Conservation (phyloP, 2,888 invertebrate genomes). For the Clivina fossor region DNA sequence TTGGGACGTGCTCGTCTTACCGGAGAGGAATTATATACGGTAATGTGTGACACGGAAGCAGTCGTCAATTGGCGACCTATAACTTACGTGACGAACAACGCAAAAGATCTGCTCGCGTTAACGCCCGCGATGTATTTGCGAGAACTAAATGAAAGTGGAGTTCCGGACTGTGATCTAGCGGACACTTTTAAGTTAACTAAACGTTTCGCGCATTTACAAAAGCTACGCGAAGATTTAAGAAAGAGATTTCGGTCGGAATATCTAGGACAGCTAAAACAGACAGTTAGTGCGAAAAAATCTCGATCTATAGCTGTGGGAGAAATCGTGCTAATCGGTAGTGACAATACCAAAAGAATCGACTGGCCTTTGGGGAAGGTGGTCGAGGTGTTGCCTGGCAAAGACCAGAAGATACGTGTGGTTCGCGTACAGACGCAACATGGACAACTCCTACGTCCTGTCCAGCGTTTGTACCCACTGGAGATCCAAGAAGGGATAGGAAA, state of each 20-base stretch:
- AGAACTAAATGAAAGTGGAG: slow-evolving; percentile 35
- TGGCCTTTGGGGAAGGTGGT: slow-evolving; percentile 22
- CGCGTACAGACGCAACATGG: slow-evolving; percentile 16
- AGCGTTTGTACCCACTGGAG: slow-evolving; percentile 8
- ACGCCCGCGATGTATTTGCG: slow-evolving; percentile 44
- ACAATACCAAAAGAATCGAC: slow-evolving; percentile 20
- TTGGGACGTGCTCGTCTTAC: slow-evolving; percentile 44
- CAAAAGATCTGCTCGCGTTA: slow-evolving; percentile 36
- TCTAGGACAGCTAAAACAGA: slow-evolving; percentile 33
- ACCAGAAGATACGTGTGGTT: slow-evolving; percentile 50
- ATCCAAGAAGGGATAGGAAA: no score
- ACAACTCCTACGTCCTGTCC: neutral
- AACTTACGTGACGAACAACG: slow-evolving; percentile 42
- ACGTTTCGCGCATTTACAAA: slow-evolving; percentile 36
- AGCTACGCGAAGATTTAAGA: slow-evolving; percentile 38
- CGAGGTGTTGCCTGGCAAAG: slow-evolving; percentile 5
- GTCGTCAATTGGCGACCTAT: slow-evolving; percentile 47
- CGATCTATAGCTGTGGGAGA: neutral
- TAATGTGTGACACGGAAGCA: slow-evolving; percentile 44
- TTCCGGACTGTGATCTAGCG: slow-evolving; percentile 39
- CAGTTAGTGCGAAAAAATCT: neutral
- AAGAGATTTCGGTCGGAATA: slow-evolving; percentile 40
- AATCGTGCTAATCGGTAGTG: slow-evolving; percentile 17
- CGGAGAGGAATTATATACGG: slow-evolving; percentile 43
- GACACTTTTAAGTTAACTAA: slow-evolving; percentile 34